Evolutionary conservation across 2,888 invertebrate genomes (phyloP).

Genomic region (Melanostoma scalare): DNA sequence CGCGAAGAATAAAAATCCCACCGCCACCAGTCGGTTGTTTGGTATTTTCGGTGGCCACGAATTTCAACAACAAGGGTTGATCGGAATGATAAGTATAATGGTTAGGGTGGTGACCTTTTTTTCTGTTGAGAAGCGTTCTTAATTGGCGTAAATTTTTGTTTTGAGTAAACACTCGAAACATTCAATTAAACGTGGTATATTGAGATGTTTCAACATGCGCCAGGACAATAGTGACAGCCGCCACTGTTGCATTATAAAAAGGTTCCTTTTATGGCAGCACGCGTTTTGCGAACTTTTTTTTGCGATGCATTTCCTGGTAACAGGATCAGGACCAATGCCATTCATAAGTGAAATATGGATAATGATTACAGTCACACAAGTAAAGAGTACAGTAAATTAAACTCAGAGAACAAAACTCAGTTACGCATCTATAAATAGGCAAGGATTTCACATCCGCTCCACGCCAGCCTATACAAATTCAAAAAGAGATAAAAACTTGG

Average conservation of each 20-base stretch:
- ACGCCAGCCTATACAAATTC: slow-evolving; percentile 31
- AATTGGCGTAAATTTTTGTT: slow-evolving; percentile 82
- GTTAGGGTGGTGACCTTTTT: slow-evolving; percentile 77
- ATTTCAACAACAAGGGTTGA: slow-evolving; percentile 65
- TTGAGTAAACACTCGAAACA: slow-evolving; percentile 78
- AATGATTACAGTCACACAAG: slow-evolving; percentile 54
- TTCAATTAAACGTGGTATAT: slow-evolving; percentile 58
- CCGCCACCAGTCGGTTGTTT: slow-evolving; percentile 41
- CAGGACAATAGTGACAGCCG: slow-evolving; percentile 65
- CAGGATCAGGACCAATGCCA: slow-evolving; percentile 5
- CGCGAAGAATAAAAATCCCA: slow-evolving; percentile 24
- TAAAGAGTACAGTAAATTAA: slow-evolving; percentile 50
- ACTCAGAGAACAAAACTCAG: slow-evolving; percentile 56
- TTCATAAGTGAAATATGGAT: slow-evolving; percentile 62
- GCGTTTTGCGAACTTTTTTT: slow-evolving; percentile 48
- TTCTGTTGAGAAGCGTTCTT: slow-evolving; percentile 77
- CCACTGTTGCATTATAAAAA: slow-evolving; percentile 56
- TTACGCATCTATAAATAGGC: slow-evolving; percentile 65
- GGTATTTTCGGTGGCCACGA: slow-evolving; percentile 33
- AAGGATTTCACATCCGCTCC: slow-evolving; percentile 62
- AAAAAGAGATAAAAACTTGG: slow-evolving; percentile 63
- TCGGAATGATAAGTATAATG: slow-evolving; percentile 75
- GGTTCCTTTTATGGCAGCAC: slow-evolving; percentile 53
- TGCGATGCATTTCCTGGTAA: slow-evolving; percentile 65
- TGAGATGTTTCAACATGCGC: slow-evolving; percentile 72